A percentile compares a stretch with the other conserved stretches of the same genome.
phyloP scores from a whole-genome alignment of 1,140 invertebrate genomes.

The Zaprionus ghesquierei region DNA sequence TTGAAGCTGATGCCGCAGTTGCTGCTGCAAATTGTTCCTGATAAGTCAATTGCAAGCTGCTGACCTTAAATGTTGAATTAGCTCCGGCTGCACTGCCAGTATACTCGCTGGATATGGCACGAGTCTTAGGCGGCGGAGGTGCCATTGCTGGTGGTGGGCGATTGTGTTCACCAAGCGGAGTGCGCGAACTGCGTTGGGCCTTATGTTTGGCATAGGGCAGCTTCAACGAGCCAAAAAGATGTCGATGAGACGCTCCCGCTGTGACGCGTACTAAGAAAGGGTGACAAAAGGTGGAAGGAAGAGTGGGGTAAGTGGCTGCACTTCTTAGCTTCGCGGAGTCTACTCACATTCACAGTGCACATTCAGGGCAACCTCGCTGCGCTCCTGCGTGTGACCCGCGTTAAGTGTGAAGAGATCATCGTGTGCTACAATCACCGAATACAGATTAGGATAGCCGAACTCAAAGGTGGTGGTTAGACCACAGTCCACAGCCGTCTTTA shows the following conservation, averaged over 20 bases:
- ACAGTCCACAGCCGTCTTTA: slow-evolving; percentile 60
- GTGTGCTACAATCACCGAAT: slow-evolving; percentile 84
- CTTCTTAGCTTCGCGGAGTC: not conserved
- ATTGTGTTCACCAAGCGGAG: slow-evolving; percentile 57
- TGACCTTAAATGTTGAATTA: slow-evolving; percentile 11
- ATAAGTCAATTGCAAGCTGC: slow-evolving; percentile 21
- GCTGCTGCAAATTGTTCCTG: slow-evolving; percentile 25
- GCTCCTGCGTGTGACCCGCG: slow-evolving; percentile 61
- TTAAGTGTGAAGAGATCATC: slow-evolving; percentile 83
- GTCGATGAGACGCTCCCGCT: slow-evolving; percentile 31
- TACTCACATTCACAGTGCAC: slow-evolving; percentile 65
- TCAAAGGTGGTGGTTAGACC: slow-evolving; percentile 63
- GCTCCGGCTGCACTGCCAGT: not conserved
- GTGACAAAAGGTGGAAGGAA: not conserved
- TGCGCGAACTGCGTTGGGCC: slow-evolving; percentile 31
- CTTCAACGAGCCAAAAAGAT: slow-evolving; percentile 50
- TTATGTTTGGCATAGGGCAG: slow-evolving; percentile 54
- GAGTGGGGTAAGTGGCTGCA: not conserved
- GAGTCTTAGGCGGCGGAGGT: slow-evolving; percentile 56
- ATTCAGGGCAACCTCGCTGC: slow-evolving; percentile 59
- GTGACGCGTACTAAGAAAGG: slow-evolving; percentile 45
- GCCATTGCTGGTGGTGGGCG: slow-evolving; percentile 32
- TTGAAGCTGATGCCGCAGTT: not conserved
- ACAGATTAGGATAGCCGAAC: slow-evolving; percentile 83
- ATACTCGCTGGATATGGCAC: slow-evolving; percentile 46